These are phyloP conservation scores for Conger conger DNA, from an alignment of 2,113 vertebrate species.

Conservation along the genomic window DNA sequence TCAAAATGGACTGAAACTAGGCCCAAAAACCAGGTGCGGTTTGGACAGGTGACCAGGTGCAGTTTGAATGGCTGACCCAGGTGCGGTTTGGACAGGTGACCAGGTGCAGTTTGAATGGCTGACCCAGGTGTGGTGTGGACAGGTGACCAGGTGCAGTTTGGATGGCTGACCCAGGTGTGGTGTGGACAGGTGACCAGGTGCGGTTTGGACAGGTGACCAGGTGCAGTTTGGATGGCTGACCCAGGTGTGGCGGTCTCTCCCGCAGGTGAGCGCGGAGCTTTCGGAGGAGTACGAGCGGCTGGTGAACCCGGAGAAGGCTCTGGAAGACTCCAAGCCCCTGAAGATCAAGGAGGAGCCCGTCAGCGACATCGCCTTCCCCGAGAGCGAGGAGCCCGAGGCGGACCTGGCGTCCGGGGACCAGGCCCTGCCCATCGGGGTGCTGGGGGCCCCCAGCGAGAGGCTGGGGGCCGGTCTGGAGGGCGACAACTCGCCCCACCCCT, in stretches of 20 bases:
- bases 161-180: no score
- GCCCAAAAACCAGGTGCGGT: neutral
- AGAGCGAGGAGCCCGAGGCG: constrained; percentile 88
- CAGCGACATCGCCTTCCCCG: constrained; percentile 87
- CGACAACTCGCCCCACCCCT: constrained; percentile 88
- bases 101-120: no score
- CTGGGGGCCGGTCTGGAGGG: constrained; percentile 84
- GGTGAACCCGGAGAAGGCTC: constrained; percentile 91
- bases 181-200: no score
- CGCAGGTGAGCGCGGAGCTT: constrained; percentile 91
- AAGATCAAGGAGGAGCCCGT: constrained; percentile 93
- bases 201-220: no score
- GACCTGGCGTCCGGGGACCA: constrained; percentile 90
- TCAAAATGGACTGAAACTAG: neutral
- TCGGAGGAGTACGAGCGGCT: constrained; percentile 94
- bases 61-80: no score
- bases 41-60: no score
- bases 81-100: no score
- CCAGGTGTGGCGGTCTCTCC: neutral
- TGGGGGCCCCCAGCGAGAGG: constrained; percentile 82
- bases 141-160: no score
- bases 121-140: no score
- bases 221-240: neutral
- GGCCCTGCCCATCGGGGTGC: constrained; percentile 85
- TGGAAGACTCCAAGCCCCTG: constrained; percentile 90